phyloP scores from a whole-genome alignment of 2,888 invertebrate genomes.

The Anthophora plumipes region DNA sequence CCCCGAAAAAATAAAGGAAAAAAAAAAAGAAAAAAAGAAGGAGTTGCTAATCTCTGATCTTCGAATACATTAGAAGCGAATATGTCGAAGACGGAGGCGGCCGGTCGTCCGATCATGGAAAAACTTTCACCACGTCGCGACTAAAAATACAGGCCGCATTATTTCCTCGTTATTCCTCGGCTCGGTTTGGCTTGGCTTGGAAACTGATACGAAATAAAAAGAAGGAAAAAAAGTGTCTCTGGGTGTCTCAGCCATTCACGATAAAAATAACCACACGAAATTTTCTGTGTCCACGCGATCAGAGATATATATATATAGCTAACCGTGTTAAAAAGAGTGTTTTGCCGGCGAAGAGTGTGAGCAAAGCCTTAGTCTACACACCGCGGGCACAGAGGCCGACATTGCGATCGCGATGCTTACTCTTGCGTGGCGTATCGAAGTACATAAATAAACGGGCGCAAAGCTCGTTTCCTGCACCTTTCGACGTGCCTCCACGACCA shows the following conservation, averaged over 20 bases:
- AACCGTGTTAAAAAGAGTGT: too few relatives aligned
- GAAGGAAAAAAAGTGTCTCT: too few relatives aligned
- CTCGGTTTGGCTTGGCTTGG: slow-evolving; percentile 6
- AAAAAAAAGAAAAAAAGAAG: not conserved
- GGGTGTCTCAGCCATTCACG: not conserved
- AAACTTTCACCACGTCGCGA: slow-evolving; percentile 57
- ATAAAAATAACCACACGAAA: slow-evolving; percentile 40
- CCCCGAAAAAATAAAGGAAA: too few relatives aligned
- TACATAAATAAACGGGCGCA: slow-evolving; percentile 72
- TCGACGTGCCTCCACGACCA: slow-evolving; percentile 39
- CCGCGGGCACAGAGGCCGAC: slow-evolving; percentile 55
- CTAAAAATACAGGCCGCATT: slow-evolving; percentile 55
- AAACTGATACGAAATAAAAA: slow-evolving; percentile 31
- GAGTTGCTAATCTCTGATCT: not conserved
- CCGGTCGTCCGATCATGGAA: slow-evolving; percentile 44
- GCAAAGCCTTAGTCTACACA: slow-evolving; percentile 49
- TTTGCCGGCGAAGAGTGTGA: slow-evolving; percentile 35
- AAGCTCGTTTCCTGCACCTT: slow-evolving; percentile 73
- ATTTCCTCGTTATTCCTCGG: slow-evolving; percentile 39
- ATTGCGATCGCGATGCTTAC: slow-evolving; percentile 75
- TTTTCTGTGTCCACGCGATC: slow-evolving; percentile 1
- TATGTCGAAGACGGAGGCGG: not conserved
- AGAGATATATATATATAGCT: slow-evolving; percentile 22
- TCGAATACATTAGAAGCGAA: slow-evolving; percentile 30
- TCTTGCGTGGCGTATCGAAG: slow-evolving; percentile 72